Conservation (phyloP, 2,888 invertebrate genomes). For the Erannis defoliaria region DNA sequence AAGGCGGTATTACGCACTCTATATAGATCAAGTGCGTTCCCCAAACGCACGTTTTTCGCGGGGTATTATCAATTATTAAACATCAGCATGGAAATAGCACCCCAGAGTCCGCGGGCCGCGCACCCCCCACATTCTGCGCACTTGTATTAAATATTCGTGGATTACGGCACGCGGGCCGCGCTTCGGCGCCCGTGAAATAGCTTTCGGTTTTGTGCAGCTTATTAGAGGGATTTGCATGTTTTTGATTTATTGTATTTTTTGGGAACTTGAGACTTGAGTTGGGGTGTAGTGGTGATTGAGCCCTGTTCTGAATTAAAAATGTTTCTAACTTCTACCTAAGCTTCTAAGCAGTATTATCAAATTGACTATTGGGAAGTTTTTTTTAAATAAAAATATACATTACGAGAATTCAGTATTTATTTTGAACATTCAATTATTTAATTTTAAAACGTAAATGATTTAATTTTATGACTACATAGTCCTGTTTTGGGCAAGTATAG, state of each 20-base stretch:
- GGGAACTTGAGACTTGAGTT: slow-evolving; percentile 39
- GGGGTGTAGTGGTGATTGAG: slow-evolving; percentile 55
- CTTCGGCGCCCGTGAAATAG: slow-evolving; percentile 83
- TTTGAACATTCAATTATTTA: too few relatives aligned
- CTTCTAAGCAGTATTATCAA: not conserved
- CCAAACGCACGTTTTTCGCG: slow-evolving; percentile 81
- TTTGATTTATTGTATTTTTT: slow-evolving; percentile 81
- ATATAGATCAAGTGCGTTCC: slow-evolving; percentile 54
- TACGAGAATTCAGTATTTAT: too few relatives aligned
- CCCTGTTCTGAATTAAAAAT: slow-evolving; percentile 40
- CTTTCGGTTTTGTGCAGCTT: slow-evolving; percentile 86
- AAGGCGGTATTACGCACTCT: slow-evolving; percentile 65
- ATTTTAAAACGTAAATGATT: too few relatives aligned
- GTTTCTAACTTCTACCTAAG: too few relatives aligned
- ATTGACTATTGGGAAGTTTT: not conserved
- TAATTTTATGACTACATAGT: too few relatives aligned
- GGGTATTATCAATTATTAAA: slow-evolving; percentile 87
- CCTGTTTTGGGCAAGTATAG: too few relatives aligned
- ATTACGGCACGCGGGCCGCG: slow-evolving; percentile 64
- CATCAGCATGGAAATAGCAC: slow-evolving; percentile 86
- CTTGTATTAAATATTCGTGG: slow-evolving; percentile 84
- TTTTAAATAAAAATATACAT: too few relatives aligned
- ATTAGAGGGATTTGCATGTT: slow-evolving; percentile 85
- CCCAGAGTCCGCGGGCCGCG: slow-evolving; percentile 77
- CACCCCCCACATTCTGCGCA: slow-evolving; percentile 71